These are phyloP conservation scores for Micromys minutus DNA, from an alignment of 2,113 vertebrate genomes.

Conservation along the genomic window DNA sequence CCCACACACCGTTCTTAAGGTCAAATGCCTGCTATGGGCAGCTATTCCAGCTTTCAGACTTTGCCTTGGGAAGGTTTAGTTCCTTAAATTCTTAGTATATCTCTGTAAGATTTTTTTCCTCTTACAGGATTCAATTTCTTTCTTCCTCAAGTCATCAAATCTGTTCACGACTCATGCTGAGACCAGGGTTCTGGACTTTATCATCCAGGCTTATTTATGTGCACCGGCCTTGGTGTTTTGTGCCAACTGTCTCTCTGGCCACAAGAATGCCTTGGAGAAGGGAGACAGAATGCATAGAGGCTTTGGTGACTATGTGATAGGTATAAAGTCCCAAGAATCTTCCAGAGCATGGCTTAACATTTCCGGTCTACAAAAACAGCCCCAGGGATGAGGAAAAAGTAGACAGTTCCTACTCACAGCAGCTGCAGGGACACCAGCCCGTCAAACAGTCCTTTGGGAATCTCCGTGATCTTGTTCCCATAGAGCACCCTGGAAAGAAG, in stretches of 20 bases:
- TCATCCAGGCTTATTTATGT: not conserved
- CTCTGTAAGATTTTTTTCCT: not conserved
- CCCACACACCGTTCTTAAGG: not conserved
- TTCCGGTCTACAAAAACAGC: constrained; percentile 46
- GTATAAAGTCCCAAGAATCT: not conserved
- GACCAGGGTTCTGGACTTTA: not conserved
- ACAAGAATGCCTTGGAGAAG: not conserved
- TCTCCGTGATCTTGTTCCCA: constrained; percentile 98
- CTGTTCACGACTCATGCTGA: not conserved
- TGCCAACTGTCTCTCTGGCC: not conserved
- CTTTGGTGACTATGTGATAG: not conserved
- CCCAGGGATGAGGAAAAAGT: constrained; percentile 55
- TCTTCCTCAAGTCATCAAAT: not conserved
- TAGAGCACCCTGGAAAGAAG: constrained; percentile 94
- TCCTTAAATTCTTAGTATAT: not conserved
- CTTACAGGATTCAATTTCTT: not conserved
- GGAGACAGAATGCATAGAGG: not conserved
- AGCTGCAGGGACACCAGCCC: constrained; percentile 97
- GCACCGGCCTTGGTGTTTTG: not conserved
- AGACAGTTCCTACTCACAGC: constrained; percentile 92
- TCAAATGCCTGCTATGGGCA: not conserved
- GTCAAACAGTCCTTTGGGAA: constrained; percentile 97
- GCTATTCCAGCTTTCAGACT: not conserved
- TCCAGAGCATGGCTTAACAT: not conserved
- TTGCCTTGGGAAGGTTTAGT: not conserved